A percentile compares a stretch with the other conserved stretches of the same genome.
phyloP scores from a whole-genome alignment of 2,888 invertebrate species.

The Drosophila multiciliata region DNA sequence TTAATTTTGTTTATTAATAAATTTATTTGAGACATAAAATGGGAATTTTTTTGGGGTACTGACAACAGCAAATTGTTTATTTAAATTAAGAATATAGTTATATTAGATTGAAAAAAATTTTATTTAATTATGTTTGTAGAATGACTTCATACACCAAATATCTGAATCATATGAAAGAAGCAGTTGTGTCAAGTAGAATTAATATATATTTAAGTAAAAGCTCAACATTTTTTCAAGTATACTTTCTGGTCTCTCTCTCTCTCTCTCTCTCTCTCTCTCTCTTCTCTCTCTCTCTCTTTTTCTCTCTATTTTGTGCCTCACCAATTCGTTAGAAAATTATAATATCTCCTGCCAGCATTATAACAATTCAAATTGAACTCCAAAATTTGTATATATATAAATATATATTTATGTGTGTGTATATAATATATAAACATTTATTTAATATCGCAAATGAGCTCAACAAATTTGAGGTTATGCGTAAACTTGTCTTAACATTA shows the following conservation, averaged over 20 bases:
- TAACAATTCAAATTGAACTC: conserved; percentile 25
- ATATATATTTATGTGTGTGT: not conserved
- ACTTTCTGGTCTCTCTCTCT: not conserved
- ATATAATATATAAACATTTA: conserved; percentile 1
- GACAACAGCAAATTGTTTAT: not conserved
- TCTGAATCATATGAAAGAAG: not conserved
- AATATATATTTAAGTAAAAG: not conserved
- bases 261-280: no score
- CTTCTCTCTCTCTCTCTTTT: no score
- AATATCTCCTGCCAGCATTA: conserved; percentile 5
- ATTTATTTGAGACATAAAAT: not conserved
- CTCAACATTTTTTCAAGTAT: not conserved
- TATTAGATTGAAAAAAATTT: not conserved
- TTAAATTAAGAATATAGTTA: not conserved
- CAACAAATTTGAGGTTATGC: conserved; percentile 48
- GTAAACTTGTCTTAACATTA: conserved; percentile 47
- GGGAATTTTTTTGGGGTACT: not conserved
- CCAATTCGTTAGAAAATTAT: not conserved
- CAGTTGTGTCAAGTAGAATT: not conserved
- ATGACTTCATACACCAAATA: not conserved
- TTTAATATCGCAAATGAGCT: conserved; percentile 51
- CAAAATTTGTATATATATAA: conserved; percentile 12
- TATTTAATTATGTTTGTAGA: not conserved
- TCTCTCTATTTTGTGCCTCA: not conserved
- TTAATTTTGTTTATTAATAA: not conserved